Evolutionary conservation across 1,140 invertebrate genomes (phyloP).

Genomic region (Penaeus indicus): DNA sequence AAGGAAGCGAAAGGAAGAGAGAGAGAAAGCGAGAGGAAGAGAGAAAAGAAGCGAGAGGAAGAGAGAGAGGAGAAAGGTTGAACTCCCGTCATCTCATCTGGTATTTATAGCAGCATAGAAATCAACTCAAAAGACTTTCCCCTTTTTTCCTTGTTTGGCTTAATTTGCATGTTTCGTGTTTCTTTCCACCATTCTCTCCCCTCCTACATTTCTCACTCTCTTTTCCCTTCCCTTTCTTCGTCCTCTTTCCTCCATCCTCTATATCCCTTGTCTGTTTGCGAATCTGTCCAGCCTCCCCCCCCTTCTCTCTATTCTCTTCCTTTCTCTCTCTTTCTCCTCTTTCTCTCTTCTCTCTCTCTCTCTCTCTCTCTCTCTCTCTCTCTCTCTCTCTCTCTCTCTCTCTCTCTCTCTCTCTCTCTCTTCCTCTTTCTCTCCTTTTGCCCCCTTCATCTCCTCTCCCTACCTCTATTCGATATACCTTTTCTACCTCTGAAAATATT

Average conservation of each 20-base stretch:
- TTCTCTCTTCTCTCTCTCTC: not conserved
- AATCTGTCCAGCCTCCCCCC: not conserved
- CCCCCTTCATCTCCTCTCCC: not conserved
- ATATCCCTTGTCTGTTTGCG: not conserved
- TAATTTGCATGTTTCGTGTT: too few relatives aligned
- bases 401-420: constrained; percentile 5
- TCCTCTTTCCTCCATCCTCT: not conserved
- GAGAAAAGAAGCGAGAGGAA: too few relatives aligned
- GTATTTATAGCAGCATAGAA: too few relatives aligned
- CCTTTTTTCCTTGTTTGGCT: too few relatives aligned
- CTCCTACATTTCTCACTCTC: not conserved
- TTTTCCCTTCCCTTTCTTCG: not conserved
- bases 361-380: not conserved
- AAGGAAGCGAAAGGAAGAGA: too few relatives aligned
- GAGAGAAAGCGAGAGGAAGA: too few relatives aligned
- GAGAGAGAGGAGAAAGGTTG: too few relatives aligned
- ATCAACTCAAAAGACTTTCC: too few relatives aligned
- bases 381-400: constrained; percentile 22
- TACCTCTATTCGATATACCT: not conserved
- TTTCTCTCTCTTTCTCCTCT: not conserved
- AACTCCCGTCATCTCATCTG: too few relatives aligned
- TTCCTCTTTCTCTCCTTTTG: not conserved
- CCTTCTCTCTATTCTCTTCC: too few relatives aligned
- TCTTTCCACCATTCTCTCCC: too few relatives aligned
- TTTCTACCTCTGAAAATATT: not conserved